Evolutionary conservation across 1,140 invertebrate genomes (phyloP), one percentile per base, ranked within the genome.

Genomic region (Cotesia typhae): DNA sequence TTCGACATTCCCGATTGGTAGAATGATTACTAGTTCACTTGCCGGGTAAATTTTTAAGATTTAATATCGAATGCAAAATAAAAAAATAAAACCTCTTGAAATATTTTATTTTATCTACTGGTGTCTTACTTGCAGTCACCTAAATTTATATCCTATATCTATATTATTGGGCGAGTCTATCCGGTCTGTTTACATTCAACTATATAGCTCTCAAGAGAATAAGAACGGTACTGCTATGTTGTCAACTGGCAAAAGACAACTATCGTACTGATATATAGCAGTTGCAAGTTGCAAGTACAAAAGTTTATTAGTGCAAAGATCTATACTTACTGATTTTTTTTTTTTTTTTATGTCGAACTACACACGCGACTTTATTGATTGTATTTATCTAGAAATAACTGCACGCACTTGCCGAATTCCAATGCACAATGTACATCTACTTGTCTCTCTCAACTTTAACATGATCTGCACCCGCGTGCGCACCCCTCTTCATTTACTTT

Each of bases 311-410:
- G 20, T 35, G 20, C 60, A 10, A 61, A 20, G 17, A 14, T 52
- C 64, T 20, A 5, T 41, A 47, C 35, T n/a, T 65, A 17, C 53
- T 20, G 66, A 53, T 55, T n/a, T 67, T 67, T 53, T 36, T 67
- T 55, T 6, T 35, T 17, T n/a, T 28, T 20, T 20, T 28, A 4
- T 12, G 41, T 53, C n/a, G 37, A 35, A 9, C 20, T 14, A 20
- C 9, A 67, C 66, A 51, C 66, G 66, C 41, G n/a, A 51, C 9
- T 9, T 51, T 67, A 67, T 67, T 14, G 66, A 67, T 67, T 67
- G 4, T 67, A 55, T 67, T 67, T 67, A 67, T 67, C 66, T 20
- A 35, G 6, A 52, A 53, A 67, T 67, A 67, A 67, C 66, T 67
- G 66, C 66, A 67, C 52, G 66, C 47, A 67, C 66, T n/a, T 20